Percentiles rank a stretch among this genome's conserved stretches.
phyloP scores from a whole-genome alignment of 1,140 invertebrate genomes.

The Leptoteleia sp. region DNA sequence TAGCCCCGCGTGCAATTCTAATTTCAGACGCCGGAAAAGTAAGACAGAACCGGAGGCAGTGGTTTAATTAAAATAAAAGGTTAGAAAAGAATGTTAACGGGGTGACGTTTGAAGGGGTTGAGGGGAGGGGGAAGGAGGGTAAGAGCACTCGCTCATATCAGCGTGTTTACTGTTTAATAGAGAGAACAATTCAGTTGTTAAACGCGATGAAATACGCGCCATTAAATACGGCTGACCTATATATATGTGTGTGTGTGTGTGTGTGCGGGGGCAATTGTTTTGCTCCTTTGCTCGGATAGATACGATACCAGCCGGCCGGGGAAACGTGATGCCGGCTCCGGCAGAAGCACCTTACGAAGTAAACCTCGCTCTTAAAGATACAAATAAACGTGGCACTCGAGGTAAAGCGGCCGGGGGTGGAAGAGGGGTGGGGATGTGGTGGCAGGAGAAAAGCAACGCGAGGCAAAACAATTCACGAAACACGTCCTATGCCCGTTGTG shows the following conservation, averaged over 20 bases:
- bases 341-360: conserved; percentile 65
- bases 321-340: conserved; percentile 62
- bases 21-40: too few relatives aligned
- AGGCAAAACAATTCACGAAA: conserved; percentile 65
- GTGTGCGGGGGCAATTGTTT: conserved; percentile 29
- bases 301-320: conserved; percentile 35
- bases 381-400: conserved; percentile 64
- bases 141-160: not conserved
- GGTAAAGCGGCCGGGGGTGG: conserved; percentile 41
- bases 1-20: too few relatives aligned
- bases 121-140: too few relatives aligned
- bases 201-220: conserved; percentile 29
- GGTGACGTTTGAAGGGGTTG: too few relatives aligned
- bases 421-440: too few relatives aligned
- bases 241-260: too few relatives aligned
- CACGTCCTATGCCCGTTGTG: conserved; percentile 48
- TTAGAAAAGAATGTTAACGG: too few relatives aligned
- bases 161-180: conserved; percentile 36
- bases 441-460: conserved; percentile 54
- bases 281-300: conserved; percentile 40
- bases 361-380: conserved; percentile 69
- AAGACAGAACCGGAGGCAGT: too few relatives aligned
- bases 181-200: conserved; percentile 29
- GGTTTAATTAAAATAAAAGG: too few relatives aligned
- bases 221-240: conserved; percentile 55